phyloP scores from a whole-genome alignment of 30 jellyfish, hydroid and myxozoan genomes.

The Pelagia noctiluca region DNA sequence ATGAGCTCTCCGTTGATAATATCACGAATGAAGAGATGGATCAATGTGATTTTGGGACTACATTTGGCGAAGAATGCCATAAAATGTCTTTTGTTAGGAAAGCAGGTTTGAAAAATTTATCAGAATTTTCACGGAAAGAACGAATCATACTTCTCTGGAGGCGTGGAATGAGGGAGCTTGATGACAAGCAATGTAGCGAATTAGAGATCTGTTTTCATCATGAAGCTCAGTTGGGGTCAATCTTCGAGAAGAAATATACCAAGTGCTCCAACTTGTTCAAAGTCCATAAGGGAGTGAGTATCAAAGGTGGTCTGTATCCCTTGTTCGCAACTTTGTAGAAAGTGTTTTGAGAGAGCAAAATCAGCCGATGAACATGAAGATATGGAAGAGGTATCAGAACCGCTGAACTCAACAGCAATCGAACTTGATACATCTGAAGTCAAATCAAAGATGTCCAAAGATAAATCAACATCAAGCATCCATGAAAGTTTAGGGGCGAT shows the following conservation, averaged over 20 bases:
- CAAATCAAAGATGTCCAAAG: neutral
- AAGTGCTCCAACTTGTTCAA: slow-evolving; percentile 25
- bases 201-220: slow-evolving; percentile 10
- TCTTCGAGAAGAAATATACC: slow-evolving; percentile 8
- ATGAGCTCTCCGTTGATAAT: no score
- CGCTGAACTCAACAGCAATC: no score
- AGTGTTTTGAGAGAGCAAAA: slow-evolving; percentile 13
- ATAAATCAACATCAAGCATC: neutral
- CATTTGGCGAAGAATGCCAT: slow-evolving; percentile 1
- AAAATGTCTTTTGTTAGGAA: slow-evolving; percentile 4
- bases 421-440: slow-evolving; percentile 15
- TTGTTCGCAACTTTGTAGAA: slow-evolving; percentile 46
- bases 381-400: no score
- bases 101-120: neutral
- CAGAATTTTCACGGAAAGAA: neutral
- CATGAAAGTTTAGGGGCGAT: slow-evolving; percentile 34
- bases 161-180: neutral
- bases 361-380: no score
- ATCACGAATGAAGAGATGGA: no score
- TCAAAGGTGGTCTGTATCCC: slow-evolving; percentile 54
- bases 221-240: neutral
- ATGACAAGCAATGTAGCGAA: neutral
- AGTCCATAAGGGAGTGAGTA: slow-evolving; percentile 7
- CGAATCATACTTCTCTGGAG: neutral
- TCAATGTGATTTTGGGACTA: no score